A percentile compares a stretch with the other conserved stretches of the same genome.
phyloP scores from a whole-genome alignment of 2,888 invertebrate species.

The Mechanitis messenoides region DNA sequence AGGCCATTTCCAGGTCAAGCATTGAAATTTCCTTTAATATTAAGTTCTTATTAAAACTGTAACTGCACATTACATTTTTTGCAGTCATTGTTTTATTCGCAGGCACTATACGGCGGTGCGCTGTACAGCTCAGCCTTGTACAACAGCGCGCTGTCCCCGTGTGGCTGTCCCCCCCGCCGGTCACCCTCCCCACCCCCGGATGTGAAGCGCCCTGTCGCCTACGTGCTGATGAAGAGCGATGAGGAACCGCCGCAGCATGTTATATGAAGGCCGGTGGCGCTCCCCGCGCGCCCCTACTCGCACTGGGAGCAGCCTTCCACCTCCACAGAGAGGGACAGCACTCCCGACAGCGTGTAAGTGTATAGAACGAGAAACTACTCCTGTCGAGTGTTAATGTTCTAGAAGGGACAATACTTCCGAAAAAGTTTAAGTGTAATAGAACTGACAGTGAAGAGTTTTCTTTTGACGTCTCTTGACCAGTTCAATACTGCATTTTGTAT shows the following conservation, averaged over 20 bases:
- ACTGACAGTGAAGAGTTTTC: not conserved
- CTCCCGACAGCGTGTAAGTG: conserved; percentile 65
- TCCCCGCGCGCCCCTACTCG: conserved; percentile 80
- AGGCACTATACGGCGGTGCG: conserved; percentile 70
- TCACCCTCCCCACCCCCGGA: conserved; percentile 66
- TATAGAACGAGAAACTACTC: not conserved
- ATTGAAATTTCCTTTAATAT: not conserved
- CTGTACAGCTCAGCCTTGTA: conserved; percentile 68
- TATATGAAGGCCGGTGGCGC: conserved; percentile 91
- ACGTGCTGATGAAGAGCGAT: conserved; percentile 80
- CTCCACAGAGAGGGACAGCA: conserved; percentile 59
- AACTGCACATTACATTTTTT: conserved; percentile 6
- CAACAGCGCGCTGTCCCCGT: conserved; percentile 65
- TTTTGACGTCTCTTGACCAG: too few relatives aligned
- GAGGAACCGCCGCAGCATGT: conserved; percentile 80
- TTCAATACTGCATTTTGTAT: too few relatives aligned
- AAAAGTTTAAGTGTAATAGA: not conserved
- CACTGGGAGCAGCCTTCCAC: conserved; percentile 74
- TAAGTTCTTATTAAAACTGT: not conserved
- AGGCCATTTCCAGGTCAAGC: too few relatives aligned
- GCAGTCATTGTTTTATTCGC: conserved; percentile 22
- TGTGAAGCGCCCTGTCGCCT: conserved; percentile 76
- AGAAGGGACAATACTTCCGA: too few relatives aligned
- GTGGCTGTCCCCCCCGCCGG: conserved; percentile 66
- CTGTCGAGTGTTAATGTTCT: too few relatives aligned